phyloP scores from a whole-genome alignment of 37 sponge, comb jelly and placozoan species.

The Theonella swinhoei region DNA sequence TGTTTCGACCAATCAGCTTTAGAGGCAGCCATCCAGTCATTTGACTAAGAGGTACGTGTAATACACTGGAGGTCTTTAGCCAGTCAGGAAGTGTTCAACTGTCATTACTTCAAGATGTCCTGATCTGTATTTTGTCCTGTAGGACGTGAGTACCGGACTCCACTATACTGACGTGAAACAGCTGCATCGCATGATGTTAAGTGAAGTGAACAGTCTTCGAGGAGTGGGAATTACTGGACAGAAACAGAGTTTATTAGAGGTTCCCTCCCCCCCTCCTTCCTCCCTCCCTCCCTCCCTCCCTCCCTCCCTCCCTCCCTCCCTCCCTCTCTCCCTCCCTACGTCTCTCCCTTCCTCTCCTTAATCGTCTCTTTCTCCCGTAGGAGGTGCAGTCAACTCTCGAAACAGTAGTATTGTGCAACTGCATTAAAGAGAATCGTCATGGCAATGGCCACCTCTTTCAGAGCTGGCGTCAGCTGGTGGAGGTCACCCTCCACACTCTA shows the following conservation, averaged over 20 bases:
- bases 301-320: no score
- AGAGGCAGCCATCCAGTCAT: conserved; percentile 35
- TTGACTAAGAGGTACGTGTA: conserved; percentile 33
- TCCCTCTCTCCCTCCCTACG: not conserved
- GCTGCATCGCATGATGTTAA: conserved; percentile 42
- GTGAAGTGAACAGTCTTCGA: no score
- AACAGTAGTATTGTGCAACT: conserved; percentile 76
- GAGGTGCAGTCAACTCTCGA: conserved; percentile 83
- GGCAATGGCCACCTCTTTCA: conserved; percentile 65
- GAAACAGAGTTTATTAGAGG: no score
- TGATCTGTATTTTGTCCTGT: not conserved
- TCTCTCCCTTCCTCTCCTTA: not conserved
- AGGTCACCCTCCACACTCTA: conserved; percentile 81
- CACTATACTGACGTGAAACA: conserved; percentile 49
- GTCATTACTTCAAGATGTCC: not conserved
- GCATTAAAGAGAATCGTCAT: conserved; percentile 39
- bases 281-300: no score
- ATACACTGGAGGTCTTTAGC: no score
- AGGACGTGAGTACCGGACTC: conserved; percentile 35
- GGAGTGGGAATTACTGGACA: no score
- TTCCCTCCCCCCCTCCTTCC: not conserved
- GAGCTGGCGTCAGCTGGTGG: conserved; percentile 87
- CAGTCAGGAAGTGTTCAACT: not conserved
- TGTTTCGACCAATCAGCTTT: conserved; percentile 34
- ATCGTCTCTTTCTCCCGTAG: conserved; percentile 23